A percentile compares a stretch with the other conserved stretches of the same genome.
Conservation (phyloP, 2,797 vertebrate genomes). For the Semaprochilodus insignis region DNA sequence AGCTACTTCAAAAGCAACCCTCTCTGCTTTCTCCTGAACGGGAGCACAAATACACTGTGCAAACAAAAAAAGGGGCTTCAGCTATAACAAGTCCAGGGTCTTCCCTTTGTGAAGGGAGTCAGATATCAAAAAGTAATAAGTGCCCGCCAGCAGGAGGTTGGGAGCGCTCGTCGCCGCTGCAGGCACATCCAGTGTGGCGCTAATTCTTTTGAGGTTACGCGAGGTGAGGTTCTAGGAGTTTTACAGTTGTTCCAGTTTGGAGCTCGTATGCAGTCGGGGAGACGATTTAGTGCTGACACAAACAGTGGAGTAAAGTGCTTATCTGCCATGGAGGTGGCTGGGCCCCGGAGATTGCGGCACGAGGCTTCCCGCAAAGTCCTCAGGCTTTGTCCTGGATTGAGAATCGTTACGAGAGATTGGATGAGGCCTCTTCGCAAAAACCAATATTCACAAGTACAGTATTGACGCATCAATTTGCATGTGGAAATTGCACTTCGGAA, state of each 20-base stretch:
- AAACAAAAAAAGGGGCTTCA: constrained; percentile 1
- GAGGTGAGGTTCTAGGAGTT: constrained; percentile 17
- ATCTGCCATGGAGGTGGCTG: constrained; percentile 49
- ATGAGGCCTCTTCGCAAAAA: constrained; percentile 3
- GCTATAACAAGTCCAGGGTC: neutral
- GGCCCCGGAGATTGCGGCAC: constrained; percentile 29
- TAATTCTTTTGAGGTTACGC: constrained; percentile 11
- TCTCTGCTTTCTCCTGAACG: constrained; percentile 20
- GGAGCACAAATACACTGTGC: constrained; percentile 14
- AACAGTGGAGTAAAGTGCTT: constrained; percentile 47
- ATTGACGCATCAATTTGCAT: constrained; percentile 34
- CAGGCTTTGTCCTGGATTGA: constrained; percentile 44
- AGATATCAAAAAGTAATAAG: constrained; percentile 6
- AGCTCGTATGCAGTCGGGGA: constrained; percentile 2
- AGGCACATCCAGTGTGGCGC: neutral
- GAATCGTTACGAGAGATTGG: constrained; percentile 31
- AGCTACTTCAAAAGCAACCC: constrained; percentile 9
- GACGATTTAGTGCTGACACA: constrained; percentile 48
- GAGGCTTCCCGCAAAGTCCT: constrained; percentile 35
- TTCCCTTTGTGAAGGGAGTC: constrained; percentile 4
- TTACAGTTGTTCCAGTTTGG: constrained; percentile 29
- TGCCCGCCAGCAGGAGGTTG: neutral
- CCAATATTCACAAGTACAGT: constrained; percentile 22
- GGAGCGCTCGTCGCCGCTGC: neutral
- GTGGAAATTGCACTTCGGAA: constrained; percentile 1